phyloP scores from a whole-genome alignment of 1,140 invertebrate species.

The Drosophila navojoa region DNA sequence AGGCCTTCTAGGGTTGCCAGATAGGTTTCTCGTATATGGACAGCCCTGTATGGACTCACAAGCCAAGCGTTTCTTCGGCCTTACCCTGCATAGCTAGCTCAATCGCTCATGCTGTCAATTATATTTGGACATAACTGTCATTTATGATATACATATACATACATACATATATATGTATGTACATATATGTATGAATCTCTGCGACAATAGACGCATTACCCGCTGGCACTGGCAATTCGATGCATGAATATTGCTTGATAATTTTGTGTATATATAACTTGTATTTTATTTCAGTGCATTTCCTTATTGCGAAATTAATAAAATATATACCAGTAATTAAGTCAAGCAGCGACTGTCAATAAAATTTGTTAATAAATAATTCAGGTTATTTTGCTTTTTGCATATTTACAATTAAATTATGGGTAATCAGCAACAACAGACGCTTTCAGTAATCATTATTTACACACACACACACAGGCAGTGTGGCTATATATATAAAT shows the following conservation, averaged over 20 bases:
- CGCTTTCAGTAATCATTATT: conserved; percentile 80
- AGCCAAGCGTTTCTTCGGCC: too few species aligned
- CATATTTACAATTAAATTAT: conserved; percentile 82
- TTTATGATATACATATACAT: too few species aligned
- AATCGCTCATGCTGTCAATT: neutral
- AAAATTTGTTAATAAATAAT: conserved; percentile 83
- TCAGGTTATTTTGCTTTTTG: conserved; percentile 80
- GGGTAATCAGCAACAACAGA: conserved; percentile 79
- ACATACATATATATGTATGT: neutral
- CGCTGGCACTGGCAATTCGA: neutral
- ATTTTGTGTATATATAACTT: conserved; percentile 2
- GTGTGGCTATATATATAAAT: neutral
- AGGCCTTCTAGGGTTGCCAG: too few species aligned
- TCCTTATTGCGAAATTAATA: conserved; percentile 75
- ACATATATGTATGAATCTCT: neutral
- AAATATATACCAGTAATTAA: conserved; percentile 83
- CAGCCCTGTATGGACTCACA: too few species aligned
- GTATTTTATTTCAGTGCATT: conserved; percentile 4
- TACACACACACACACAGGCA: conserved; percentile 24
- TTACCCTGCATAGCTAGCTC: too few species aligned
- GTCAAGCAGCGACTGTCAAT: conserved; percentile 82
- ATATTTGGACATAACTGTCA: neutral
- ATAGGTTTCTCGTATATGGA: too few species aligned
- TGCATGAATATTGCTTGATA: neutral
- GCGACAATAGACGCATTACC: neutral